These are phyloP conservation scores for Hedya salicella DNA, from an alignment of 2,888 invertebrate genomes.

Conservation along the genomic window DNA sequence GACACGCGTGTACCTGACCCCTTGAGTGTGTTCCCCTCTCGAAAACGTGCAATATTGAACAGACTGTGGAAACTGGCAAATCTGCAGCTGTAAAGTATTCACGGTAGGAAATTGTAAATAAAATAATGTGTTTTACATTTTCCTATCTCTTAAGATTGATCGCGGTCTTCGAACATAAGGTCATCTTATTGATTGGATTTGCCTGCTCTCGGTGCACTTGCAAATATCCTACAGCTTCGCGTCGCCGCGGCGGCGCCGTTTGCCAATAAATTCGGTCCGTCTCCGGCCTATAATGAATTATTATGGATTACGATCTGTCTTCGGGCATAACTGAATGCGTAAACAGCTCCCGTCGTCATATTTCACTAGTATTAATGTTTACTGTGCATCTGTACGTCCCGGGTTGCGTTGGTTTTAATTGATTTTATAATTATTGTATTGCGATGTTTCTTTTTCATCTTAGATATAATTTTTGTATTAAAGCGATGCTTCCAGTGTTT, in stretches of 20 bases:
- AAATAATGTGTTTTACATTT: too few relatives aligned
- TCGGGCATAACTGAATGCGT: constrained; percentile 63
- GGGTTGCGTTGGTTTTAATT: constrained; percentile 19
- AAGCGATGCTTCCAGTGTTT: too few relatives aligned
- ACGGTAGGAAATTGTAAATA: too few relatives aligned
- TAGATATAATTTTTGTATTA: too few relatives aligned
- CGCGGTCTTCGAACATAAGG: too few relatives aligned
- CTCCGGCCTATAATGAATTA: constrained; percentile 79
- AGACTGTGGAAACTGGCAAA: too few relatives aligned
- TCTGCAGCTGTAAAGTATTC: too few relatives aligned
- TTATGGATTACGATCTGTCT: constrained; percentile 75
- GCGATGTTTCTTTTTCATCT: background rate
- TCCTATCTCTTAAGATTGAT: too few relatives aligned
- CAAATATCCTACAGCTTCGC: constrained; percentile 72
- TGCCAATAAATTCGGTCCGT: constrained; percentile 82
- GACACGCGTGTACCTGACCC: too few relatives aligned
- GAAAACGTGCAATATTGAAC: too few relatives aligned
- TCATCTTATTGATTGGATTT: constrained; percentile 1
- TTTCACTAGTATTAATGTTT: constrained; percentile 40
- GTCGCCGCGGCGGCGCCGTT: constrained; percentile 78
- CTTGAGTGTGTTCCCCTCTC: too few relatives aligned
- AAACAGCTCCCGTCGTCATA: constrained; percentile 70
- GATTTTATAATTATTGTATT: constrained; percentile 37
- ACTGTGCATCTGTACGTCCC: constrained; percentile 19
- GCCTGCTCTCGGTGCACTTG: constrained; percentile 67